These are phyloP conservation scores for Patagioenas fasciata DNA, from an alignment of 2,113 vertebrate genomes.

Conservation along the genomic window DNA sequence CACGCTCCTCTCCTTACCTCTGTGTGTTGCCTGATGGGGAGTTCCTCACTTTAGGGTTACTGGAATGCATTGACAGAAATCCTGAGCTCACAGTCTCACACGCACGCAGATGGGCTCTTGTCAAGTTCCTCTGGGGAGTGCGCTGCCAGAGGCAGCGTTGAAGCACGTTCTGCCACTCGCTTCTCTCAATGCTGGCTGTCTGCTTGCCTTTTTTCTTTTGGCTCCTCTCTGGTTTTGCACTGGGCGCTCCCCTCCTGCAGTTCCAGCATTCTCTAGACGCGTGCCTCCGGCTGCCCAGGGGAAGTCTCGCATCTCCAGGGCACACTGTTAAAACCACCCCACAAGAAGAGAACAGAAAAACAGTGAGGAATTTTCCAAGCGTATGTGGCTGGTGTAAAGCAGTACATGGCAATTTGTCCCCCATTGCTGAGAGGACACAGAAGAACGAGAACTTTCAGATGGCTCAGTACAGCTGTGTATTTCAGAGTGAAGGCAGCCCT, in stretches of 20 bases:
- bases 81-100: constrained; percentile 80
- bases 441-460: not conserved
- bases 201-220: constrained; percentile 82
- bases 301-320: constrained; percentile 89
- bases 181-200: constrained; percentile 76
- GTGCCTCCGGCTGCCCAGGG: constrained; percentile 83
- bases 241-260: constrained; percentile 82
- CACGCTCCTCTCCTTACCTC: constrained; percentile 75
- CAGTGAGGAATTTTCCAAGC: not conserved
- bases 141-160: constrained; percentile 67
- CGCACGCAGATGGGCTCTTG: constrained; percentile 77
- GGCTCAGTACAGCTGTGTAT: not conserved
- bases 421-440: not conserved
- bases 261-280: constrained; percentile 87
- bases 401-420: not conserved
- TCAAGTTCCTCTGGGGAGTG: constrained; percentile 79
- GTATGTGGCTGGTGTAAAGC: not conserved
- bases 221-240: constrained; percentile 84
- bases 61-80: constrained; percentile 95
- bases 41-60: constrained; percentile 92
- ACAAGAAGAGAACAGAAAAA: constrained; percentile 22
- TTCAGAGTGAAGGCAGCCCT: not conserved
- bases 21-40: constrained; percentile 90
- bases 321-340: constrained; percentile 71
- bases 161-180: constrained; percentile 65